Conservation (phyloP, 2,113 vertebrate genomes). For the Mustela lutreola region DNA sequence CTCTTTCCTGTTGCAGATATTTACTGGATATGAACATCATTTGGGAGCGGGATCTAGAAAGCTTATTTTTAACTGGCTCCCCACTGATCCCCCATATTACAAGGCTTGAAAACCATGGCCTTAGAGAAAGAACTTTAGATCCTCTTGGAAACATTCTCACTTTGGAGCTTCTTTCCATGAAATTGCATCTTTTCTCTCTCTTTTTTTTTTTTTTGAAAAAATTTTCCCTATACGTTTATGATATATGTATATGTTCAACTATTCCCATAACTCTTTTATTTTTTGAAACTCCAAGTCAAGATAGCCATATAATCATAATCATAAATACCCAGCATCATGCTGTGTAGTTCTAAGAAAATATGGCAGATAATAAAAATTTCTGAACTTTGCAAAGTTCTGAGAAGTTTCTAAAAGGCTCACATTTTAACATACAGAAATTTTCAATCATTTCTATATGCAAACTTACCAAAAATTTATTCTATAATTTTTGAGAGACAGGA, state of each 20-base stretch:
- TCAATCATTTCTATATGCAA: not conserved
- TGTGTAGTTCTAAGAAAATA: constrained; percentile 6
- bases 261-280: not conserved
- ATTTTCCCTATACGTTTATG: not conserved
- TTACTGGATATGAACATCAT: not conserved
- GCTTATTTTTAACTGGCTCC: not conserved
- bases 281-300: not conserved
- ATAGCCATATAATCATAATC: not conserved
- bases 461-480: not conserved
- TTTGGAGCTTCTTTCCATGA: not conserved
- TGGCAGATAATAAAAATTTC: not conserved
- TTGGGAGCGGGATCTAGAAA: not conserved
- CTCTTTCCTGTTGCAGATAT: not conserved
- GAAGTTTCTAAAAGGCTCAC: not conserved
- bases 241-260: not conserved
- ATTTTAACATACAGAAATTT: not conserved
- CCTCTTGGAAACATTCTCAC: not conserved
- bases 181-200: not conserved
- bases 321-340: not conserved
- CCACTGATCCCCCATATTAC: not conserved
- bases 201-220: not conserved
- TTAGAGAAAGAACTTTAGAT: not conserved
- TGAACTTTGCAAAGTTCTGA: constrained; percentile 33
- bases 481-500: constrained; percentile 25
- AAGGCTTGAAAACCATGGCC: constrained; percentile 1